Percentiles rank a stretch among this genome's conserved stretches.
phyloP scores from a whole-genome alignment of 2,888 invertebrate species.

The Hypolimnas misippus region DNA sequence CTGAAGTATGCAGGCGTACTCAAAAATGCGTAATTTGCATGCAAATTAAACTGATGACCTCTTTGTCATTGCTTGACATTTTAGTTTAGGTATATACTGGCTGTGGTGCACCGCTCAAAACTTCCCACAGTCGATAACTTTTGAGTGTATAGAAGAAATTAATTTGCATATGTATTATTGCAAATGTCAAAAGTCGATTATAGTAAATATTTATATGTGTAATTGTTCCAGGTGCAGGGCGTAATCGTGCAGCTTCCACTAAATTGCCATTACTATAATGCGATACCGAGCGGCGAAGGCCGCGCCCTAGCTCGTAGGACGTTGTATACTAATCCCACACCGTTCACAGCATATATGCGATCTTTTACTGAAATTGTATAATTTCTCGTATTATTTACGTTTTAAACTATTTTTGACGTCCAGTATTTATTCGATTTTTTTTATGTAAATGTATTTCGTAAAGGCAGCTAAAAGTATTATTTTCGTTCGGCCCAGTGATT shows the following conservation, averaged over 20 bases:
- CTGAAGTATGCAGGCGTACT: too few relatives aligned
- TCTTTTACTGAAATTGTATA: slow-evolving; percentile 39
- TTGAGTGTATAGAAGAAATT: too few relatives aligned
- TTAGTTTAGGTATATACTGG: too few relatives aligned
- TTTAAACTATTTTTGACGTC: slow-evolving; percentile 58
- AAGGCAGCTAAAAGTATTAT: slow-evolving; percentile 64
- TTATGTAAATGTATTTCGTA: slow-evolving; percentile 23
- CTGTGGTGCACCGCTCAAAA: too few relatives aligned
- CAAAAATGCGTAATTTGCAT: too few relatives aligned
- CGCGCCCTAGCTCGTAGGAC: slow-evolving; percentile 67
- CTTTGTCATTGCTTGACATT: too few relatives aligned
- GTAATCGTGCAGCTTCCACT: slow-evolving; percentile 74
- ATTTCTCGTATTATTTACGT: slow-evolving; percentile 64
- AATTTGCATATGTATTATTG: too few relatives aligned
- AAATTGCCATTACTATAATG: slow-evolving; percentile 75
- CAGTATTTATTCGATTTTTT: slow-evolving; percentile 38
- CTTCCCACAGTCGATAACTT: too few relatives aligned
- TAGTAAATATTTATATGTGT: neutral
- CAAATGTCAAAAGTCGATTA: neutral
- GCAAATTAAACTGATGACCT: too few relatives aligned
- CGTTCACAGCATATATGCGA: slow-evolving; percentile 22
- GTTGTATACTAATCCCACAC: slow-evolving; percentile 72
- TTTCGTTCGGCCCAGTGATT: slow-evolving; percentile 44
- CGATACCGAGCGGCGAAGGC: slow-evolving; percentile 39
- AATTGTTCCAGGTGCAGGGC: slow-evolving; percentile 47